A percentile compares a stretch with the other conserved stretches of the same genome.
Evolutionary conservation across 2,797 vertebrate species (phyloP).

Genomic region (Ciconia nigra): DNA sequence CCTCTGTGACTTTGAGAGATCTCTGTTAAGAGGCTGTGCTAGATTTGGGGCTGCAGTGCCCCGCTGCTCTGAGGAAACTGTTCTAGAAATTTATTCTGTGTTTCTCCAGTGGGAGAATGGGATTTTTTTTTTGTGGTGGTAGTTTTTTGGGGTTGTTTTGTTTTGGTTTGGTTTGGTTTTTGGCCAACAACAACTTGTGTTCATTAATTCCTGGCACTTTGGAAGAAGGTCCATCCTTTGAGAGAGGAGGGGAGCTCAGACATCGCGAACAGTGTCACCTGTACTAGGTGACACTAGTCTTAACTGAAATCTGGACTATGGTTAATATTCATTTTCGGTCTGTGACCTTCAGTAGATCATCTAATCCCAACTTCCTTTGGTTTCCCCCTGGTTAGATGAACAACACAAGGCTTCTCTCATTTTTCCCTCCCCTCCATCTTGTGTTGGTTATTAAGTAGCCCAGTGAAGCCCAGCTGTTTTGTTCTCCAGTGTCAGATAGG

Average conservation of each 20-base stretch:
- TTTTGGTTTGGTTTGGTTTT: neutral
- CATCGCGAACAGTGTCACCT: rapidly evolving
- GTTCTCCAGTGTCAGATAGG: neutral
- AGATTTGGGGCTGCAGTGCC: neutral
- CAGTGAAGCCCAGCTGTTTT: neutral
- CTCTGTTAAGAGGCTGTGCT: neutral
- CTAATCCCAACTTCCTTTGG: neutral
- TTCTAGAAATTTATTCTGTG: neutral
- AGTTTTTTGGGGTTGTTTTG: too few relatives aligned
- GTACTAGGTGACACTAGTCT: neutral
- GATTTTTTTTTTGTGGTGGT: neutral
- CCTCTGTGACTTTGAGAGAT: neutral
- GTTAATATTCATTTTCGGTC: neutral
- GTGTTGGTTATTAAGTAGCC: neutral
- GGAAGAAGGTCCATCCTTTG: neutral
- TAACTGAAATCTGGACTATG: neutral
- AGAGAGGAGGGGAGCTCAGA: neutral
- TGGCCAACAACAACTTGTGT: neutral
- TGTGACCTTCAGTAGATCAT: neutral
- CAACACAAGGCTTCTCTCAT: neutral
- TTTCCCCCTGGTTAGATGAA: neutral
- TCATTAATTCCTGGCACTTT: neutral
- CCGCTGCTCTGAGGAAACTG: neutral
- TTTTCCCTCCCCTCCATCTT: neutral
- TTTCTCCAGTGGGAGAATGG: neutral